phyloP scores from a whole-genome alignment of 2,113 vertebrate species.

The Aleadryas rufinucha region DNA sequence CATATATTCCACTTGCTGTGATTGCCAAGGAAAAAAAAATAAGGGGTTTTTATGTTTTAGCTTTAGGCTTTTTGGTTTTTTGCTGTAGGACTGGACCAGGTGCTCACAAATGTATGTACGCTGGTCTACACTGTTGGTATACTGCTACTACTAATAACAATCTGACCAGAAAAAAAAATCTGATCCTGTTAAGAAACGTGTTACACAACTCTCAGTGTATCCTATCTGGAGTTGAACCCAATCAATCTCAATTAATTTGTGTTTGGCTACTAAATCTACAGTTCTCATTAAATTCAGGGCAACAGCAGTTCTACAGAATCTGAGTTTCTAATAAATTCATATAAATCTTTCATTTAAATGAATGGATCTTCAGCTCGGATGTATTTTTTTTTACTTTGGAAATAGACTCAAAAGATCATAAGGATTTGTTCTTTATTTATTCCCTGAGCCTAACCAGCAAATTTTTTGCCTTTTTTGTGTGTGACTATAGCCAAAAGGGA shows the following conservation, averaged over 20 bases:
- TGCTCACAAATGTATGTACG: fast-evolving
- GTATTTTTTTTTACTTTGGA: not conserved
- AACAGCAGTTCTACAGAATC: not conserved
- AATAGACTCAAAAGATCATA: not conserved
- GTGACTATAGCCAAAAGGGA: not conserved
- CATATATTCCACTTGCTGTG: not conserved
- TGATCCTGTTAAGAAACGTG: not conserved
- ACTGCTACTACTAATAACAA: not conserved
- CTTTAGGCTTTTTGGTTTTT: not conserved
- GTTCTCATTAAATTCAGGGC: not conserved
- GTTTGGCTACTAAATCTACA: not conserved
- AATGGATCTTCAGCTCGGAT: not conserved
- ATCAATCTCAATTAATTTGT: not conserved
- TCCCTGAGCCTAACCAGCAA: not conserved
- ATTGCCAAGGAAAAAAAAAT: not conserved
- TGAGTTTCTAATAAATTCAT: not conserved
- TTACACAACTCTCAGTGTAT: not conserved
- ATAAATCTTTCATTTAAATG: not conserved
- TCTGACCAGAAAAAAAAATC: not conserved
- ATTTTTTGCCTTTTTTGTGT: not conserved
- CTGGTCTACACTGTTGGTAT: not conserved
- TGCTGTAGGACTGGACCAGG: not conserved
- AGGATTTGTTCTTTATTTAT: not conserved
- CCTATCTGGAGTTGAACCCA: not conserved
- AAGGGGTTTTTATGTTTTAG: not conserved